Base-by-base conservation (phyloP, 2,797 vertebrate species). In the Tragopan temminckii region DNA sequence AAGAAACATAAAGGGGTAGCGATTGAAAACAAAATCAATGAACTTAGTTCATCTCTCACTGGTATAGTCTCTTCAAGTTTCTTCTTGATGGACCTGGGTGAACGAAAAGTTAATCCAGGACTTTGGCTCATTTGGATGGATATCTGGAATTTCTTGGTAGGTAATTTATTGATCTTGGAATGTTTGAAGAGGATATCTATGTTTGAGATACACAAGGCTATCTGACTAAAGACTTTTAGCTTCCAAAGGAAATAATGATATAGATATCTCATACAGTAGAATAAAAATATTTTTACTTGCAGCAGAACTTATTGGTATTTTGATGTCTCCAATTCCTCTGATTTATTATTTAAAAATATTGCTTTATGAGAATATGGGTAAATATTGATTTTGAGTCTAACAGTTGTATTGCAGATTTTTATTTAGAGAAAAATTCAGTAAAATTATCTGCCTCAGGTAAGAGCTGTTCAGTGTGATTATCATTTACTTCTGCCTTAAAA, bases 381-480 rank as follows among this genome's bases (percentile, higher is more conserved):
- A 78, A 74, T 94, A 92, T 59, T 72, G 33, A 66, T 84, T 93
- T 89, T 88, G 72, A 93, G 92, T 89, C 23, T 82, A 50, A 59
- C 25, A 85, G 76, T 76, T 95, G 69, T 90, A 85, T 61, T 68
- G 36, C 31, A 52, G 57, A 83, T 25, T 53, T 4, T 63, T 94
- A 80, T 88, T 91, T 75, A 80, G 75, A 69, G 36, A 80, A 88
- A 58, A 79, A 85, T 59, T 75, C 23, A 48, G 33, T 83, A 68
- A 69, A 95, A 80, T 50, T 75, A 15, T 38, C 2, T 86, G 52
- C 53, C 59, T 85, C 13, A 18, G 9, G 45, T 74, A 93, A 87
- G 31, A 6, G 9, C n/a, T 15, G 38, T 9, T 9, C 20, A 46
- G 15, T 61, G 46, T 62, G 77, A 57, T 24, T 80, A 42, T 11